Evolutionary conservation across 2,888 invertebrate genomes (phyloP).

Genomic region (Limnephilus rhombicus): DNA sequence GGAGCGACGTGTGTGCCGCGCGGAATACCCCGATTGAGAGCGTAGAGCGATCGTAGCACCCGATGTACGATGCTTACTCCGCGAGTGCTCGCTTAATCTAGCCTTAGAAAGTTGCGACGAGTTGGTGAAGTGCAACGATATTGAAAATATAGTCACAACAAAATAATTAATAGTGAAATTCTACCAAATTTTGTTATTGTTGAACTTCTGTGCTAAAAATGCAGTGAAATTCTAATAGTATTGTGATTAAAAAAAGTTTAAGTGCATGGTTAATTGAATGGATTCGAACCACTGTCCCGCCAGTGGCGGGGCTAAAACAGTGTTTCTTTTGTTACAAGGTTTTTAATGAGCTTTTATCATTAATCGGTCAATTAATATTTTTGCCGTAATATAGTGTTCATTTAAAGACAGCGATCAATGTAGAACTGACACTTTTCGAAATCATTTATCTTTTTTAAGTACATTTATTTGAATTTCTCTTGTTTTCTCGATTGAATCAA

Average conservation of each 20-base stretch:
- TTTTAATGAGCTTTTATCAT: background rate
- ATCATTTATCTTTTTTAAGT: background rate
- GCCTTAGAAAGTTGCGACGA: background rate
- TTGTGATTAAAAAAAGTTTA: conserved; percentile 16
- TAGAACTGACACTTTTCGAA: background rate
- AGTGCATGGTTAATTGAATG: conserved; percentile 22
- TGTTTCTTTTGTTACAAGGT: conserved; percentile 28
- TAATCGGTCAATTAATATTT: background rate
- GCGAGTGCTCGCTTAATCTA: background rate
- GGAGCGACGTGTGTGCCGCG: conserved; percentile 61
- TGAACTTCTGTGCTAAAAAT: background rate
- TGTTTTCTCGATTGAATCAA: too few relatives aligned
- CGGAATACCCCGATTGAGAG: conserved; percentile 9
- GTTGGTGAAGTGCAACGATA: background rate
- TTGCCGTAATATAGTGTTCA: background rate
- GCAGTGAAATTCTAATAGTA: background rate
- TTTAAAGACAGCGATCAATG: background rate
- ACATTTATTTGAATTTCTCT: too few relatives aligned
- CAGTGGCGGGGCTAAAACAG: conserved; percentile 41
- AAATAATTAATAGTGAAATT: background rate
- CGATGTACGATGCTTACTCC: background rate
- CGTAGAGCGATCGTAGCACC: conserved; percentile 20
- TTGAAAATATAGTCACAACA: background rate
- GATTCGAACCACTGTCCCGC: conserved; percentile 35
- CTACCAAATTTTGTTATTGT: background rate